These are phyloP conservation scores for Phataginus tetradactyla DNA, from an alignment of 2,797 vertebrate genomes.

Conservation along the genomic window DNA sequence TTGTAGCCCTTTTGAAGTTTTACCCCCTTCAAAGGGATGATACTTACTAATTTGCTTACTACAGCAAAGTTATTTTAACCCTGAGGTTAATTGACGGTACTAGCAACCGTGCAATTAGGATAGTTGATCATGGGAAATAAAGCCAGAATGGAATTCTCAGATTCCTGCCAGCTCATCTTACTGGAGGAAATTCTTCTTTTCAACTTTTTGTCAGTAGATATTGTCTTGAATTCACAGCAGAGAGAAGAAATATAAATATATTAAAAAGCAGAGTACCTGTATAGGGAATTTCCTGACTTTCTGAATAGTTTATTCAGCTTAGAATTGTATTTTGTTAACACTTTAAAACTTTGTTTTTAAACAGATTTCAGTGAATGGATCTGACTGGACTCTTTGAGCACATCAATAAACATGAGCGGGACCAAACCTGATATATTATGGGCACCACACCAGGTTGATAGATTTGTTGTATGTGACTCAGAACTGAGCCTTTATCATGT, in stretches of 20 bases:
- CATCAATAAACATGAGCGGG: slow-evolving; percentile 91
- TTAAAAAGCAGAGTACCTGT: slow-evolving; percentile 6
- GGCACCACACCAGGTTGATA: slow-evolving; percentile 97
- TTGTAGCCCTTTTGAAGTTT: slow-evolving; percentile 47
- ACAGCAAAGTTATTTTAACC: slow-evolving; percentile 46
- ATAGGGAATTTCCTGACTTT: slow-evolving; percentile 29
- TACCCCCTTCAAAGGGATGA: background rate
- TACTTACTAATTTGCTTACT: slow-evolving; percentile 57
- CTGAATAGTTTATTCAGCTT: background rate
- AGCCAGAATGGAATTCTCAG: background rate
- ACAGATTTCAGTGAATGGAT: slow-evolving; percentile 81
- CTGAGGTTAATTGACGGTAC: slow-evolving; percentile 35
- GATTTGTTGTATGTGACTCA: slow-evolving; percentile 97
- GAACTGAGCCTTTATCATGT: slow-evolving; percentile 97
- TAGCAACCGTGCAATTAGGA: slow-evolving; percentile 26
- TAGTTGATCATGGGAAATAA: slow-evolving; percentile 59
- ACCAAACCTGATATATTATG: slow-evolving; percentile 98
- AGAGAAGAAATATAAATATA: background rate
- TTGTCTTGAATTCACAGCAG: slow-evolving; percentile 26
- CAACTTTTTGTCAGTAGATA: slow-evolving; percentile 14
- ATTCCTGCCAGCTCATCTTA: slow-evolving; percentile 47
- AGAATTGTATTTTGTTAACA: slow-evolving; percentile 29
- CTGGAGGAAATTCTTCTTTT: slow-evolving; percentile 12
- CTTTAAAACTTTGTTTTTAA: slow-evolving; percentile 68
- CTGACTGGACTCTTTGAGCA: slow-evolving; percentile 69